Base-by-base conservation (phyloP, 2,888 invertebrate species). In the Yponomeuta cagnagella region DNA sequence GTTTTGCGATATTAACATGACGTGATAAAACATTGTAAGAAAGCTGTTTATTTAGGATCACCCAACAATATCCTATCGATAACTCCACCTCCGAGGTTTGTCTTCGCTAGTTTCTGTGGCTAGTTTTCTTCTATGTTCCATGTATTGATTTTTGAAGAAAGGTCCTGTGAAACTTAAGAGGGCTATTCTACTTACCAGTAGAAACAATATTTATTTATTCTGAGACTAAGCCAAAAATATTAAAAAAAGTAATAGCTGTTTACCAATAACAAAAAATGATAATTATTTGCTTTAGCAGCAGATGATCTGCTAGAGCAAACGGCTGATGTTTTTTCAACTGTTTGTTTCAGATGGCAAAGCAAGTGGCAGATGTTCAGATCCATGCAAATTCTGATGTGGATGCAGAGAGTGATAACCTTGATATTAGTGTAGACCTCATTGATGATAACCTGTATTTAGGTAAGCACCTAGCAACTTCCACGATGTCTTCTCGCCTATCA, bases 371-470 rank as follows among this genome's bases (percentile, higher is more conserved):
- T 66, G 86, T 87, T 12, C 77, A 86, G 74, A 81, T 90, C 33
- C 90, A 91, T 71, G 88, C 88, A 1, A 73, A 82, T 0, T 86
- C 85, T 9, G 74, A 77, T 1, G 78, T 79, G 6, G 79, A 81
- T 6, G 73, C 77, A 15, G 74, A 80, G 2, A 74, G 77, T 30
- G 79, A 81, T 64, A 77, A 80, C 72, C 73, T 87, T 30, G 89
- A 87, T 72, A 77, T 91, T 68, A 91, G 89, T 73, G 90, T 91
- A 15, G 88, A 91, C 72, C 80, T 82, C 15, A 90, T 92, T 68
- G 91, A 92, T 66, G 87, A 90, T 66, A 78, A 85, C 72, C 76
- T 91, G 9, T 91, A 87, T 74, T 79, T 92, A 75, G 91, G 91
- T 85, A 76, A 74, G 78, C 71, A 70, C 43, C 6, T 15, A 43